phyloP scores from a whole-genome alignment of 2,797 vertebrate species.

The Amniataba percoides region DNA sequence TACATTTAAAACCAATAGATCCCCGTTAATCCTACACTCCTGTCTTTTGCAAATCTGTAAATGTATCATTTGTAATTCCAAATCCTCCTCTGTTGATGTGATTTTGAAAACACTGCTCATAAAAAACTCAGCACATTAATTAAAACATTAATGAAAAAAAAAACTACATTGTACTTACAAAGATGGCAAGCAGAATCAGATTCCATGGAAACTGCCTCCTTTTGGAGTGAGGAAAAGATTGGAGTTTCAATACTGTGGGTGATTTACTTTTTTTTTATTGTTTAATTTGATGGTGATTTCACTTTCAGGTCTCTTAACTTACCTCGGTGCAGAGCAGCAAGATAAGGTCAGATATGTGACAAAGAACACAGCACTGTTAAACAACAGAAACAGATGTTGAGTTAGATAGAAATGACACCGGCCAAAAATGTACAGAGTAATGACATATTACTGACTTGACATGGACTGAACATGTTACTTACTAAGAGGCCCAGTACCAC shows the following conservation, averaged over 20 bases:
- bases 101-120: conserved; percentile 1
- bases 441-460: neutral
- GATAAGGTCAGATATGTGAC: conserved; percentile 92
- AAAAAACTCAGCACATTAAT: neutral
- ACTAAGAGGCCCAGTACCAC: conserved; percentile 99
- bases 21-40: too few relatives aligned
- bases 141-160: neutral
- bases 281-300: neutral
- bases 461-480: conserved; percentile 76
- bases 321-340: conserved; percentile 92
- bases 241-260: neutral
- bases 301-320: conserved; percentile 27
- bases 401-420: neutral
- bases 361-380: conserved; percentile 91
- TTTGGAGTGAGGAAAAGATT: conserved; percentile 31
- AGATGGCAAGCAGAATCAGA: conserved; percentile 91
- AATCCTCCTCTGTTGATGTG: neutral
- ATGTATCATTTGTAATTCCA: neutral
- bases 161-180: conserved; percentile 87
- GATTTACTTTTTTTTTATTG: neutral
- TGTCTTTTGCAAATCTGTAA: neutral
- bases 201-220: conserved; percentile 97
- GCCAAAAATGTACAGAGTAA: neutral
- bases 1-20: too few relatives aligned
- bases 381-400: conserved; percentile 33